Evolutionary conservation across 1,140 invertebrate genomes (phyloP).

Genomic region (Ceratina calcarata): DNA sequence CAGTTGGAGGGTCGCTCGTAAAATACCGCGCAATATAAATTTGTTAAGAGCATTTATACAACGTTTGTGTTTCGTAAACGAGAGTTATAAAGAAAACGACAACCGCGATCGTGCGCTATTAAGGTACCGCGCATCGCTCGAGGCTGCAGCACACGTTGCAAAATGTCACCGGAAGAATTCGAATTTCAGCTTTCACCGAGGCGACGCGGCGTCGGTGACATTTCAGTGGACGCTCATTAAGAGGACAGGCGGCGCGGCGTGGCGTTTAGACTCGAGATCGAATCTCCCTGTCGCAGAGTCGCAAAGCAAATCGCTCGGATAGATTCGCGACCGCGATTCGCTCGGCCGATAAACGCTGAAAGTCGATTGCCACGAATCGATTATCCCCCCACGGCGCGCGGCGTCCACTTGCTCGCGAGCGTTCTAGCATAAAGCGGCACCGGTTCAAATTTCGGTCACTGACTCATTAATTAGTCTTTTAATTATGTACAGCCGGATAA

Average conservation of each 20-base stretch:
- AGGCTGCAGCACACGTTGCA: background rate
- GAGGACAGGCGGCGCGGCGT: conserved; percentile 30
- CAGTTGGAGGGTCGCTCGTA: too few species aligned
- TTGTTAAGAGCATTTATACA: too few species aligned
- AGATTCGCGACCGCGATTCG: conserved; percentile 47
- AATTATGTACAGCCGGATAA: background rate
- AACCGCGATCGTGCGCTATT: too few species aligned
- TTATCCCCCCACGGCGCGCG: conserved; percentile 13
- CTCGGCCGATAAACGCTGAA: conserved; percentile 57
- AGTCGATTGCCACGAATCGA: conserved; percentile 50
- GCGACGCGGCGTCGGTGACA: conserved; percentile 42
- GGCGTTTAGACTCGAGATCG: conserved; percentile 52
- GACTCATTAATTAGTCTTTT: too few species aligned
- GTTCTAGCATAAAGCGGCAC: background rate
- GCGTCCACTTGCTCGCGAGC: background rate
- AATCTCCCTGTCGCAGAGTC: conserved; percentile 38
- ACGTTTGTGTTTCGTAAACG: too few species aligned
- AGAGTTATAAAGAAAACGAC: too few species aligned
- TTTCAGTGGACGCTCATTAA: conserved; percentile 60
- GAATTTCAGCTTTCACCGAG: conserved; percentile 54
- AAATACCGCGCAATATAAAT: too few species aligned
- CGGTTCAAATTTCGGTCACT: background rate
- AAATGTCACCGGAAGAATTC: conserved; percentile 49
- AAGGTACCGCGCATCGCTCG: background rate
- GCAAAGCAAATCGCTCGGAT: conserved; percentile 45